Evolutionary conservation across 2,888 invertebrate species (phyloP), one percentile per base, ranked within the genome.

Genomic region (Atrina japonica): DNA sequence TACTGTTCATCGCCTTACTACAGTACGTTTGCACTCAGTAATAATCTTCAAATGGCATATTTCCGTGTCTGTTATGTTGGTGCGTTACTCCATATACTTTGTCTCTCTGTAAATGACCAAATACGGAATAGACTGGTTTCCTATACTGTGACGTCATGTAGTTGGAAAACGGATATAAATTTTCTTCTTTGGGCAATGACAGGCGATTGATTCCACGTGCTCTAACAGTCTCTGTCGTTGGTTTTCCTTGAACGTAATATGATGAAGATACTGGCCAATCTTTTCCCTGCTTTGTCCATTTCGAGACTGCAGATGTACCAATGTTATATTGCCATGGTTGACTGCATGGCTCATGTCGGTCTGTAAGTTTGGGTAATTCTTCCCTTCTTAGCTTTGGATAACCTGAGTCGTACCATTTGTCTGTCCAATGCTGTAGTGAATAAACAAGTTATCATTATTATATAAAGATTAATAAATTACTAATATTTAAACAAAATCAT

Each of bases 91-190:
- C 90, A 77, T 87, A 88, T 11, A 86, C 84, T 60, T 83, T 75
- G 41, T 84, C 81, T 59, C 83, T 79, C 76, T 88, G 86, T 83
- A 89, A 79, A 30, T 88, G 90, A n/a, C 90, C 89, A 77, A 83
- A 87, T n/a, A 88, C 77, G 23, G 87, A 85, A 56, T 87, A 86
- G n/a, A 89, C 88, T 1, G 90, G 90, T 18, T 84, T 81, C 56
- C 88, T 70, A 73, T 89, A 89, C 7, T 87, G 86, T 21, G 88
- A 88, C 35, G 89, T 90, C 90, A 90, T 90, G 73, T 81, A 83
- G 75, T 88, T 90, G 35, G 88, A 87, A 76, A 85, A 87, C 14
- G 84, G 87, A 70, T 89, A 89, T 7, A 88, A 76, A 52, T 88
- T 87, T n/a, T 85, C 82, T 43, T 88, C 86, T 35, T 74, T 70